Conservation (phyloP, 2,113 vertebrate species). For the Oryzias melastigma region DNA sequence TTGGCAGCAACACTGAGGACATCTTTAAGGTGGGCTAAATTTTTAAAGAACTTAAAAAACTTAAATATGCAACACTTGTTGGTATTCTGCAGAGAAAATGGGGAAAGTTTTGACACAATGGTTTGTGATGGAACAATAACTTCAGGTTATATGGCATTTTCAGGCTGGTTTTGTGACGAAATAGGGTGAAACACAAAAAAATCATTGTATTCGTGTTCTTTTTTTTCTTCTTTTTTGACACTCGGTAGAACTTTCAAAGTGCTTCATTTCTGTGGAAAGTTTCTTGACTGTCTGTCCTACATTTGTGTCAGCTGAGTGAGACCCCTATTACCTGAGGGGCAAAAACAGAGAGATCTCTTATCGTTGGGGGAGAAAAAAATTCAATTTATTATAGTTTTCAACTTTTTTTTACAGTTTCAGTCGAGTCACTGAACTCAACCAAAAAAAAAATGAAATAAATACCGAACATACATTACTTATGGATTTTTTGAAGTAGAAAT, state of each 20-base stretch:
- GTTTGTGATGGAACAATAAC: not conserved
- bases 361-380: no score
- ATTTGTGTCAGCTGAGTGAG: not conserved
- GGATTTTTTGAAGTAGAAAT: no score
- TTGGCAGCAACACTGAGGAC: conserved; percentile 18
- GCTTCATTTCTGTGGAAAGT: not conserved
- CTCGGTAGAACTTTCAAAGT: not conserved
- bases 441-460: no score
- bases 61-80: not conserved
- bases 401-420: no score
- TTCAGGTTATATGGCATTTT: not conserved
- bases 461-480: no score
- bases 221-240: not conserved
- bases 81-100: not conserved
- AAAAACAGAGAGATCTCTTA: not conserved
- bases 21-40: not conserved
- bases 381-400: no score
- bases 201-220: not conserved
- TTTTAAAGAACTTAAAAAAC: no score
- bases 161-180: not conserved
- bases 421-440: no score
- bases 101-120: not conserved
- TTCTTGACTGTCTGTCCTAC: not conserved
- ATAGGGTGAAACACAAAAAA: not conserved
- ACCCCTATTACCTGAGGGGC: not conserved